Base-by-base conservation (phyloP, 2,113 vertebrate genomes). In the Hymenochirus boettgeri region DNA sequence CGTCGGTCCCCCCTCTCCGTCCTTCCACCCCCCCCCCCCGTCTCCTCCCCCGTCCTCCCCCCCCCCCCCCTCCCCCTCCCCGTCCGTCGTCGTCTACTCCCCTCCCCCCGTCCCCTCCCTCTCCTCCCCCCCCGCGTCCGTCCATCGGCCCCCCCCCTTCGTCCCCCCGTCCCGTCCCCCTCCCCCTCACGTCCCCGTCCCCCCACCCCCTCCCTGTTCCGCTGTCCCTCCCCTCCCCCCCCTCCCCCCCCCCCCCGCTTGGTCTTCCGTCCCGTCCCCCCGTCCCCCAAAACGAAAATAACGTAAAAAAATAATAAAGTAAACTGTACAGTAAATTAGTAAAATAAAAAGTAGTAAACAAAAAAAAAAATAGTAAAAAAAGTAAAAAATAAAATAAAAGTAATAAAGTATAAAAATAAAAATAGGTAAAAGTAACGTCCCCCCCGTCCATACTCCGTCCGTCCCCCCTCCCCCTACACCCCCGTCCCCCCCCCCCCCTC, bases 381-480 rank as follows among this genome's bases (percentile, higher is more conserved):
- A n/a, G n/a, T n/a, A n/a, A n/a, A n/a, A n/a, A n/a, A n/a, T n/a
- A n/a, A n/a, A n/a, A n/a, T n/a, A n/a, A n/a, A n/a, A n/a, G n/a
- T n/a, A n/a, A n/a, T n/a, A n/a, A n/a, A n/a, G n/a, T n/a, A n/a
- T n/a, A n/a, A n/a, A n/a, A n/a, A n/a, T n/a, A n/a, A n/a, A n/a
- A n/a, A n/a, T n/a, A n/a, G 58, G 27, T 56, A 71, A 71, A 66
- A 59, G 62, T 55, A 66, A 73, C 69, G 74, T 73, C 57, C 64
- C 75, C 70, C 75, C 75, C 77, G 9, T 4, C 15, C 42, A 8
- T 10, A 8, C 42, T 10, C 42, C 13, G 13, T 45, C 5, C 39
- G 26, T 39, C 18, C 57, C 26, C 21, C 19, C 46, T 33, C 18
- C 21, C 19, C n/a, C n/a, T n/a, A n/a, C n/a, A n/a, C n/a, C n/a